A percentile compares a stretch with the other conserved stretches of the same genome.
Evolutionary conservation across 35 echinoderm and acorn worm genomes (phyloP).

Genomic region (Acanthaster planci): DNA sequence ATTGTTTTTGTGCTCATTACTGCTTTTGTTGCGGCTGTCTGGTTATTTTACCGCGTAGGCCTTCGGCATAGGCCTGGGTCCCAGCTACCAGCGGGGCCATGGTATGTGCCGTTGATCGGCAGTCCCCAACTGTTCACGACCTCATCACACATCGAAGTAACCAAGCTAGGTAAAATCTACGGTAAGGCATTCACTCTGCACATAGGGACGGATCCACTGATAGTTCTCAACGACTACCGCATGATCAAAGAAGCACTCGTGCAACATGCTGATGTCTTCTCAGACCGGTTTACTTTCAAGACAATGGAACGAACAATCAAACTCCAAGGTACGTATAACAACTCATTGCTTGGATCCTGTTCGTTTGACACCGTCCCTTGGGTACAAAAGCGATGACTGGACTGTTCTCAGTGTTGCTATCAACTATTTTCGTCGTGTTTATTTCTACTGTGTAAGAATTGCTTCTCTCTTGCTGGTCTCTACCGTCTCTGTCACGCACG

Average conservation of each 20-base stretch:
- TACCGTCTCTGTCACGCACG: too few relatives aligned
- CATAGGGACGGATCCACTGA: not conserved
- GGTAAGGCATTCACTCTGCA: constrained; percentile 3
- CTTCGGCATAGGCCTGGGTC: not conserved
- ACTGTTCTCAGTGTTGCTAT: too few relatives aligned
- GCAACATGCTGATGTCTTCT: constrained; percentile 16
- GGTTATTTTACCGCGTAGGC: too few relatives aligned
- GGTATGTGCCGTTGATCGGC: not conserved
- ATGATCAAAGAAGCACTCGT: constrained; percentile 5
- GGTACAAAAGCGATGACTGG: too few relatives aligned
- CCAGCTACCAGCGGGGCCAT: not conserved
- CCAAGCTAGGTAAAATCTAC: not conserved
- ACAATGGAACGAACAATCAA: not conserved
- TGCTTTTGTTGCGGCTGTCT: too few relatives aligned
- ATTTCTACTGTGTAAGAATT: too few relatives aligned
- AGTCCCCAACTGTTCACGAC: not conserved
- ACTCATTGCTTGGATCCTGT: too few relatives aligned
- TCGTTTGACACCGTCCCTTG: too few relatives aligned
- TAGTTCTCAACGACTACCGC: constrained; percentile 1
- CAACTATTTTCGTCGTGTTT: too few relatives aligned
- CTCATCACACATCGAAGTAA: not conserved
- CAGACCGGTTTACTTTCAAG: not conserved
- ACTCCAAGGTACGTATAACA: not conserved
- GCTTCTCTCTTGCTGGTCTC: too few relatives aligned
- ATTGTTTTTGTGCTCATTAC: too few relatives aligned